Percentiles rank a stretch among this genome's conserved stretches.
Evolutionary conservation across 2,888 invertebrate genomes (phyloP).

Genomic region (Chydorus sphaericus): DNA sequence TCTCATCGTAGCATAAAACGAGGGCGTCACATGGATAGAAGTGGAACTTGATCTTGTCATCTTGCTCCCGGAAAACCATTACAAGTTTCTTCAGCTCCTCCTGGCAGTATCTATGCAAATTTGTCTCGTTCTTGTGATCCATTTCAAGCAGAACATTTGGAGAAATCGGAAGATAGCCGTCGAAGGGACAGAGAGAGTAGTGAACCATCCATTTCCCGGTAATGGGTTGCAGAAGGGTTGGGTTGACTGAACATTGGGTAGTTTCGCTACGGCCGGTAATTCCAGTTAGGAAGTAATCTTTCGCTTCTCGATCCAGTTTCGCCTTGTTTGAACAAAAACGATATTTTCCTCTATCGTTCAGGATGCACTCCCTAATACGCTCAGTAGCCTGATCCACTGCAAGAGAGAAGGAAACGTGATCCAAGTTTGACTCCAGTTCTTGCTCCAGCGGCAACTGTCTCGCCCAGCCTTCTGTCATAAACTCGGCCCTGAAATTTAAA

Average conservation of each 20-base stretch:
- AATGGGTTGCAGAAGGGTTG: not conserved
- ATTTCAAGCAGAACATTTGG: not conserved
- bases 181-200: not conserved
- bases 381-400: too few relatives aligned
- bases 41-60: not conserved
- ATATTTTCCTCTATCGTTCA: not conserved
- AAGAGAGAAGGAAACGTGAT: too few relatives aligned
- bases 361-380: not conserved
- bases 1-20: not conserved
- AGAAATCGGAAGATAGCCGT: not conserved
- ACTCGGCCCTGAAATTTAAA: not conserved
- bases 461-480: not conserved
- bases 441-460: not conserved
- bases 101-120: not conserved
- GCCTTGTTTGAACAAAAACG: not conserved
- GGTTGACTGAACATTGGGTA: not conserved
- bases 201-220: not conserved
- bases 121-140: not conserved
- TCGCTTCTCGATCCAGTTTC: not conserved
- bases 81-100: not conserved
- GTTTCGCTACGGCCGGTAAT: not conserved
- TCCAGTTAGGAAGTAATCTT: not conserved
- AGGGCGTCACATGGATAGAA: not conserved
- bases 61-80: not conserved
- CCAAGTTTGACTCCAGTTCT: not conserved